These are phyloP conservation scores for Diaperis boleti DNA, from an alignment of 2,888 invertebrate genomes.

Conservation along the genomic window DNA sequence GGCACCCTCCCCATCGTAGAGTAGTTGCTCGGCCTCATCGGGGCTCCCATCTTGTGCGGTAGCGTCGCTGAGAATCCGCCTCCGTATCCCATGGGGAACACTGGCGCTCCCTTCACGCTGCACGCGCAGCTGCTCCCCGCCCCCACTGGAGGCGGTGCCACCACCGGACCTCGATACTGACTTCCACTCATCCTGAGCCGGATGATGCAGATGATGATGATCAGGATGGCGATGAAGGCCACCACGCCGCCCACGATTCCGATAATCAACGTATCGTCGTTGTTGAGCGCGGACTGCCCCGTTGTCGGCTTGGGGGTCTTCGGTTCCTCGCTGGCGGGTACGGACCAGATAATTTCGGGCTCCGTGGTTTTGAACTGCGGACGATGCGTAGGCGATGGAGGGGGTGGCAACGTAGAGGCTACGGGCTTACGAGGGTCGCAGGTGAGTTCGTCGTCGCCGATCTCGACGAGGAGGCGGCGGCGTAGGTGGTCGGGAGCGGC, in stretches of 20 bases:
- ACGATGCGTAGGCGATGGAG: constrained; percentile 53
- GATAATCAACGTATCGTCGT: constrained; percentile 93
- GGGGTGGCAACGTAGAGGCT: constrained; percentile 62
- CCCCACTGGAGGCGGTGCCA: constrained; percentile 60
- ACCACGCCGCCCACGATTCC: constrained; percentile 95
- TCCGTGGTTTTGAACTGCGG: constrained; percentile 76
- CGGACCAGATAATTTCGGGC: constrained; percentile 91
- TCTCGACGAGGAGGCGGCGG: constrained; percentile 78
- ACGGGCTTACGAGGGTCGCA: constrained; percentile 77
- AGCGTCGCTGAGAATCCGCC: constrained; percentile 74
- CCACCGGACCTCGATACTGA: constrained; percentile 73
- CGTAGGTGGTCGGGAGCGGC: constrained; percentile 77
- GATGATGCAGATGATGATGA: constrained; percentile 90
- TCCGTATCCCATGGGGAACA: constrained; percentile 70
- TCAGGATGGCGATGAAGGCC: constrained; percentile 88
- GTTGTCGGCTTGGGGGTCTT: constrained; percentile 71
- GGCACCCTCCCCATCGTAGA: constrained; percentile 74
- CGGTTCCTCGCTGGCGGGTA: constrained; percentile 75
- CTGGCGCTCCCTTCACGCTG: constrained; percentile 67
- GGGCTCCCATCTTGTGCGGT: constrained; percentile 74
- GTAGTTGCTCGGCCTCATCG: constrained; percentile 70
- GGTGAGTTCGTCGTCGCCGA: constrained; percentile 84
- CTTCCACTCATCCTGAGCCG: constrained; percentile 72
- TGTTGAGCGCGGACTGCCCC: constrained; percentile 75
- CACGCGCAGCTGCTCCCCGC: constrained; percentile 70